These are phyloP conservation scores for Callyntrura sp. DNA, from an alignment of 2,888 invertebrate genomes.

Conservation along the genomic window DNA sequence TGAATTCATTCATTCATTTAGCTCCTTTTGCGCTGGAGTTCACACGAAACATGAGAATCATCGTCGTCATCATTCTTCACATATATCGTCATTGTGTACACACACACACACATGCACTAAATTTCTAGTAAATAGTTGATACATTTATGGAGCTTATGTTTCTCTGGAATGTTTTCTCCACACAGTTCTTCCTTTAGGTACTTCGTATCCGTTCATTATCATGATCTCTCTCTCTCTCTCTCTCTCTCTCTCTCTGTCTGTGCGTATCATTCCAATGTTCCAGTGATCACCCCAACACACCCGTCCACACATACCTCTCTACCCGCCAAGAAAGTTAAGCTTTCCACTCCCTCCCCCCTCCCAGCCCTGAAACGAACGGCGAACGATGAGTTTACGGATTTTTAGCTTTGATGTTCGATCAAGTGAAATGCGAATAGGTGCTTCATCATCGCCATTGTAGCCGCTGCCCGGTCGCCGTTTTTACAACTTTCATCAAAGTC, in stretches of 20 bases:
- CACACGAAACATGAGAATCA: constrained; percentile 71
- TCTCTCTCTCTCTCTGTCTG: no score
- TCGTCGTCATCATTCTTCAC: background rate
- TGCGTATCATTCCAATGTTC: background rate
- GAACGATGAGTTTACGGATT: constrained; percentile 52
- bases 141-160: constrained; percentile 9
- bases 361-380: background rate
- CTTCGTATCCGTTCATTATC: background rate
- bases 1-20: constrained; percentile 77
- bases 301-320: background rate
- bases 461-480: background rate
- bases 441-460: constrained; percentile 19
- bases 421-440: constrained; percentile 36
- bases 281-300: background rate
- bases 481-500: constrained; percentile 67
- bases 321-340: background rate
- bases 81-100: background rate
- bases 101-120: background rate
- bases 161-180: constrained; percentile 13
- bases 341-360: no score
- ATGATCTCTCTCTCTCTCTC: background rate
- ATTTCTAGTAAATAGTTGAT: background rate
- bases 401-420: constrained; percentile 54
- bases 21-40: constrained; percentile 72
- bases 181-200: background rate